phyloP scores from a whole-genome alignment of 2,797 vertebrate genomes.

The Podarcis lilfordi region DNA sequence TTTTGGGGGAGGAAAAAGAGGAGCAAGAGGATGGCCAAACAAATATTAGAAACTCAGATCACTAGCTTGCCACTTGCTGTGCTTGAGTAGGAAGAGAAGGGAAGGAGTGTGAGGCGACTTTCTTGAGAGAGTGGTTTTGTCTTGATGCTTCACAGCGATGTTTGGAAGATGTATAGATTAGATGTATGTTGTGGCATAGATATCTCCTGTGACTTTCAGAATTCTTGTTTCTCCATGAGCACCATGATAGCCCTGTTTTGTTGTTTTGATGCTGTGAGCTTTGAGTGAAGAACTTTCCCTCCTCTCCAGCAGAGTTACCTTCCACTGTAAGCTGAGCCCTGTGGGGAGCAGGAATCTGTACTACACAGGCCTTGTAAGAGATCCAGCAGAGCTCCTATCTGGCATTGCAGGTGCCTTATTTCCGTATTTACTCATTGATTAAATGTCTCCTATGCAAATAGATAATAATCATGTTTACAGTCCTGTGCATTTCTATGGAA shows the following conservation, averaged over 20 bases:
- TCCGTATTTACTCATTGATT: too few relatives aligned
- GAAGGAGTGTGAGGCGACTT: background rate
- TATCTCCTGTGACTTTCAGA: too few relatives aligned
- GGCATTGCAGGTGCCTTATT: too few relatives aligned
- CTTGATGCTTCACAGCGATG: background rate
- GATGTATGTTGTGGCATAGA: background rate
- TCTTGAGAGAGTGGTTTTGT: background rate
- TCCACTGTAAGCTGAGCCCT: background rate
- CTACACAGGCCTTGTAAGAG: background rate
- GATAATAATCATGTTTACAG: too few relatives aligned
- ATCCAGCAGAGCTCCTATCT: background rate
- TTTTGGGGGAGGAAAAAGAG: too few relatives aligned
- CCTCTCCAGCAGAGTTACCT: too few relatives aligned
- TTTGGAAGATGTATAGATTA: background rate
- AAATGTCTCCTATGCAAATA: too few relatives aligned
- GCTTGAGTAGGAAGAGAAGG: background rate
- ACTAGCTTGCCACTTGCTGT: background rate
- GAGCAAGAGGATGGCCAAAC: background rate
- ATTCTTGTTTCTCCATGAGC: too few relatives aligned
- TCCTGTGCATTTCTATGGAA: too few relatives aligned
- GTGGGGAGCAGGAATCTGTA: background rate
- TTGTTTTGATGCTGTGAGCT: too few relatives aligned
- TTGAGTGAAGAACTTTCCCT: too few relatives aligned
- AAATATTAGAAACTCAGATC: background rate
- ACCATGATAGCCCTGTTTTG: too few relatives aligned